A percentile compares a stretch with the other conserved stretches of the same genome.
Evolutionary conservation across 2,797 vertebrate species (phyloP).

Genomic region (Apogon talboti): DNA sequence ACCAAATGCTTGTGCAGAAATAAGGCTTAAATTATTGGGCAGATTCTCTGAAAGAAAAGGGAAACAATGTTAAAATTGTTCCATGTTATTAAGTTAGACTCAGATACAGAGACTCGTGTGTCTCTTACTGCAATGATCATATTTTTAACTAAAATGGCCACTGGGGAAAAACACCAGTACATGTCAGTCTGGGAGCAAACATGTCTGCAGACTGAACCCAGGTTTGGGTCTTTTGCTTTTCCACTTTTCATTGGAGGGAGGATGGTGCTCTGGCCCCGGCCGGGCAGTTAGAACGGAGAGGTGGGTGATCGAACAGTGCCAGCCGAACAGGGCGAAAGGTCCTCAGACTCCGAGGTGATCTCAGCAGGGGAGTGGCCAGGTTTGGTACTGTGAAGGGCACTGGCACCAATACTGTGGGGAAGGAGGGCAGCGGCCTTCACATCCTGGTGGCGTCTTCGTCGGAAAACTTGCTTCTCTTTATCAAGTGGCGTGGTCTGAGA

Average conservation of each 20-base stretch:
- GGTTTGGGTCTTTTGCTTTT: constrained; percentile 6
- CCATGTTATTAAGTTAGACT: constrained; percentile 39
- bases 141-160: constrained; percentile 21
- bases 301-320: constrained; percentile 94
- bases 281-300: constrained; percentile 91
- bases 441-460: constrained; percentile 96
- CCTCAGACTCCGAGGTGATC: constrained; percentile 93
- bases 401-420: constrained; percentile 78
- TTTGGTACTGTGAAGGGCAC: constrained; percentile 82
- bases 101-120: constrained; percentile 9
- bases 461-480: constrained; percentile 99
- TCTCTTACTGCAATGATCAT: constrained; percentile 1
- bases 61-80: constrained; percentile 5
- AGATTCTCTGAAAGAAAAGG: constrained; percentile 7
- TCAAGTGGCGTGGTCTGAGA: constrained; percentile 98
- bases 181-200: constrained; percentile 30
- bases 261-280: constrained; percentile 8
- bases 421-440: constrained; percentile 83
- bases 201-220: constrained; percentile 23
- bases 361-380: constrained; percentile 84
- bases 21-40: constrained; percentile 35
- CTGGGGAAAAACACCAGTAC: neutral
- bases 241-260: neutral
- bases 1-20: constrained; percentile 39
- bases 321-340: constrained; percentile 92